Evolutionary conservation across 2,888 invertebrate species (phyloP).

Genomic region (Alsophila aescularia): DNA sequence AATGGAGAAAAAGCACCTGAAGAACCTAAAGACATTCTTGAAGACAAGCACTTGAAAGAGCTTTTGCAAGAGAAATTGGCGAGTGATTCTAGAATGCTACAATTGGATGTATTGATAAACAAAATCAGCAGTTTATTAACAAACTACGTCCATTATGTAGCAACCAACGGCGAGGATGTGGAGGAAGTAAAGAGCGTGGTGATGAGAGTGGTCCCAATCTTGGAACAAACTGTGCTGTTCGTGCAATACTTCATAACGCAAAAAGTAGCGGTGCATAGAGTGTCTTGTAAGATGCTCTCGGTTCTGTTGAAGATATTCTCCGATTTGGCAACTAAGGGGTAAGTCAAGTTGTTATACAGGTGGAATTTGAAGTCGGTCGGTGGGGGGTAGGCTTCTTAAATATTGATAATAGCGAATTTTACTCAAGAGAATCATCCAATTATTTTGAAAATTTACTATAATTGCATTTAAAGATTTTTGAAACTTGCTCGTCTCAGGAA

Average conservation of each 20-base stretch:
- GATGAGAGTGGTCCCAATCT: slow-evolving; percentile 85
- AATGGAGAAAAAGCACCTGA: slow-evolving; percentile 59
- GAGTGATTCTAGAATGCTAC: slow-evolving; percentile 85
- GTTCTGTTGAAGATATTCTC: slow-evolving; percentile 93
- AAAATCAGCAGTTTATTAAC: slow-evolving; percentile 70
- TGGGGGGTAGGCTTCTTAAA: no score
- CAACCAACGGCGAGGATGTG: slow-evolving; percentile 47
- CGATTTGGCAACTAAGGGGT: slow-evolving; percentile 89
- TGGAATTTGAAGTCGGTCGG: no score
- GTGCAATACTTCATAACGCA: slow-evolving; percentile 92
- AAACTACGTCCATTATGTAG: slow-evolving; percentile 70
- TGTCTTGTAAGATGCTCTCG: slow-evolving; percentile 92
- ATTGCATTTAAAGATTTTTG: no score
- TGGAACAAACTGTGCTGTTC: slow-evolving; percentile 90
- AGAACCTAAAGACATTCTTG: slow-evolving; percentile 78
- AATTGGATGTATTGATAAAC: slow-evolving; percentile 74
- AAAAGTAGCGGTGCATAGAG: slow-evolving; percentile 90
- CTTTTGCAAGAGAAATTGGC: slow-evolving; percentile 86
- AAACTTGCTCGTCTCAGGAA: no score
- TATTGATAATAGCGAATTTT: no score
- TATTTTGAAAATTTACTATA: no score
- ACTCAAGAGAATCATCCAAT: no score
- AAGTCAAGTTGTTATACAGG: slow-evolving; percentile 73
- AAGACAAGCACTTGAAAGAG: slow-evolving; percentile 87
- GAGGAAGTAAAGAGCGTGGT: slow-evolving; percentile 63